Percentiles rank a stretch among this genome's conserved stretches.
These are phyloP conservation scores for Brachyptera risi DNA, from an alignment of 2,888 invertebrate species.

Conservation along the genomic window DNA sequence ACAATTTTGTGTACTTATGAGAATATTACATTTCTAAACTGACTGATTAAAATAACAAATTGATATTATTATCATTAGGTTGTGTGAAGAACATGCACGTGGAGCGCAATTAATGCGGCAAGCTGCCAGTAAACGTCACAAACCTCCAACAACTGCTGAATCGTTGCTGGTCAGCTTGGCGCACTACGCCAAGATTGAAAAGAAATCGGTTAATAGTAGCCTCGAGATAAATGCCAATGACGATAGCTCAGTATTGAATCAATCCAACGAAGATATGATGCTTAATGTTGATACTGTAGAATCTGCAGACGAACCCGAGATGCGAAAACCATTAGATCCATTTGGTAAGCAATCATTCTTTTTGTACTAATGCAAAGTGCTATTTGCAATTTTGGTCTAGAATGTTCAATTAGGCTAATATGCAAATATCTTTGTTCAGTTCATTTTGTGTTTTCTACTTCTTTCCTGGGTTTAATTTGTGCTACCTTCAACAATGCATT, in stretches of 20 bases:
- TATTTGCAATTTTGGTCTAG: no score
- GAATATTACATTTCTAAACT: no score
- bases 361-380: no score
- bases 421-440: no score
- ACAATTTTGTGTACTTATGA: no score
- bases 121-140: slow-evolving; percentile 55
- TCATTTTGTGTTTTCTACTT: no score
- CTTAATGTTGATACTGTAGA: slow-evolving; percentile 46
- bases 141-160: slow-evolving; percentile 63
- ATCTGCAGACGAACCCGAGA: slow-evolving; percentile 33
- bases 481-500: no score
- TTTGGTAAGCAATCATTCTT: slow-evolving; percentile 54
- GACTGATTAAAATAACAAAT: no score
- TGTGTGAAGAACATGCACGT: slow-evolving; percentile 66
- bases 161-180: slow-evolving; percentile 47
- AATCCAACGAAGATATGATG: slow-evolving; percentile 46
- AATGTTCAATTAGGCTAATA: no score
- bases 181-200: slow-evolving; percentile 25
- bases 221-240: neutral
- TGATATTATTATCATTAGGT: slow-evolving; percentile 46
- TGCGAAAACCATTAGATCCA: slow-evolving; percentile 49
- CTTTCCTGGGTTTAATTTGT: no score
- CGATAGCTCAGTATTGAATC: slow-evolving; percentile 15
- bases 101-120: slow-evolving; percentile 60
- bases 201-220: slow-evolving; percentile 2